phyloP scores from a whole-genome alignment of 2,888 invertebrate species.

The Busseola fusca region DNA sequence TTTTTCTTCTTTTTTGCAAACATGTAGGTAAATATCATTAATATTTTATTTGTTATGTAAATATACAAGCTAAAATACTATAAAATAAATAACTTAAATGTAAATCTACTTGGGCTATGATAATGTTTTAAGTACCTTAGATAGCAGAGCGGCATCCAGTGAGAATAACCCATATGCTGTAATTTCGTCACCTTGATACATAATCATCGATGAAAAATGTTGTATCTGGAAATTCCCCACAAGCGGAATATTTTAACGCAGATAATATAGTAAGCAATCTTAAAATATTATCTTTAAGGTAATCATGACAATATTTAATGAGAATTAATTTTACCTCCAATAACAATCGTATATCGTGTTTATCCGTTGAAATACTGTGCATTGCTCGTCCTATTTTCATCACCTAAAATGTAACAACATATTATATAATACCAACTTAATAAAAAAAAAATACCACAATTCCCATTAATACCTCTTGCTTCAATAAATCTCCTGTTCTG shows the following conservation, averaged over 20 bases:
- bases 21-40: no score
- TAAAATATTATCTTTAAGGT: background rate
- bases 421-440: background rate
- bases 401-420: conserved; percentile 66
- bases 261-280: background rate
- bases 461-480: conserved; percentile 69
- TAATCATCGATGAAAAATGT: conserved; percentile 79
- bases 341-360: conserved; percentile 72
- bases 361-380: conserved; percentile 75
- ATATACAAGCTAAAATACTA: background rate
- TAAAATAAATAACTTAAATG: background rate
- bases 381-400: conserved; percentile 72
- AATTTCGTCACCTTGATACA: conserved; percentile 72
- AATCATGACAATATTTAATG: background rate
- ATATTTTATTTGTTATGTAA: background rate
- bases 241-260: background rate
- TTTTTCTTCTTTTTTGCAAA: no score
- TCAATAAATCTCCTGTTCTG: conserved; percentile 73
- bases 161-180: conserved; percentile 78
- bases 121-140: conserved; percentile 66
- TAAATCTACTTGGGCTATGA: background rate
- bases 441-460: background rate
- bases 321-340: conserved; percentile 70
- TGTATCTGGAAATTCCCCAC: conserved; percentile 74
- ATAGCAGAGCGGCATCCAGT: conserved; percentile 77